These are phyloP conservation scores for Triplophysa yarkandensis DNA, from an alignment of 2,797 vertebrate genomes.

Conservation along the genomic window DNA sequence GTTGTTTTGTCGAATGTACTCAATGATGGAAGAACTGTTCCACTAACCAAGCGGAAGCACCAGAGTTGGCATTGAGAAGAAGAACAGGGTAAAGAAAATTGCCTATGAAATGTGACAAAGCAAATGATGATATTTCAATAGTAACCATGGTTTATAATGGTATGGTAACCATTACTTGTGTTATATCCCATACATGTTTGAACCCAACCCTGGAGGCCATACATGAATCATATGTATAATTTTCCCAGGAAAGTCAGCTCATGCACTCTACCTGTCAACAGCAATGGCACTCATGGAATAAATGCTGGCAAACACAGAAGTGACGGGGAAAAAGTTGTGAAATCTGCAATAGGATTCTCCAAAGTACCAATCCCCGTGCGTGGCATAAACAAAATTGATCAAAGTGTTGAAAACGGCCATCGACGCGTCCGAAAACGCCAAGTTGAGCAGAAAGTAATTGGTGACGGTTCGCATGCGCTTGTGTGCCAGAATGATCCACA, in stretches of 20 bases:
- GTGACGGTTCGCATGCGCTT: conserved; percentile 97
- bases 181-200: no score
- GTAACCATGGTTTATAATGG: no score
- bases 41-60: neutral
- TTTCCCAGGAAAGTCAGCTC: neutral
- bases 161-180: no score
- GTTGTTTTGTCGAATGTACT: no score
- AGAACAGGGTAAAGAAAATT: no score
- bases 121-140: no score
- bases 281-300: conserved; percentile 98
- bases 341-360: conserved; percentile 94
- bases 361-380: conserved; percentile 96
- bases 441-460: conserved; percentile 93
- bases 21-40: no score
- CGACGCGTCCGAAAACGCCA: conserved; percentile 94
- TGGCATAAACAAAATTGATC: conserved; percentile 92
- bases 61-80: neutral
- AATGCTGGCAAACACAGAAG: conserved; percentile 96
- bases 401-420: conserved; percentile 96
- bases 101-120: no score
- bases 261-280: conserved; percentile 88
- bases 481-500: conserved; percentile 98
- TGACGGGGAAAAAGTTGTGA: conserved; percentile 98
- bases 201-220: neutral
- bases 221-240: neutral